Conservation (phyloP, 2,888 invertebrate genomes). For the Dryococelus australis region DNA sequence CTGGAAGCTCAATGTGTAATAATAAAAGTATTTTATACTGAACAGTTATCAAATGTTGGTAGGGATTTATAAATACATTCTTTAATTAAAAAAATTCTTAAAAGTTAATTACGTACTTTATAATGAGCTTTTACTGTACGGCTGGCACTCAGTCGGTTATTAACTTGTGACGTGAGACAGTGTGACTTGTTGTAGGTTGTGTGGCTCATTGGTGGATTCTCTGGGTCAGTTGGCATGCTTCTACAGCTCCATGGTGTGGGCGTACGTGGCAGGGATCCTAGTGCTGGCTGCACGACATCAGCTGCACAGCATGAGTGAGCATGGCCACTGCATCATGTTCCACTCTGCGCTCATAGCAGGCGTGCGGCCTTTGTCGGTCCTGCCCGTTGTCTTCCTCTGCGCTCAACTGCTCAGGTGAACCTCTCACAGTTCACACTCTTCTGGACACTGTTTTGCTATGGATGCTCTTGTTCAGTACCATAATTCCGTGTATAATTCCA, state of each 20-base stretch:
- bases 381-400: conserved; percentile 63
- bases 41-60: too few relatives aligned
- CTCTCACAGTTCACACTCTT: conserved; percentile 24
- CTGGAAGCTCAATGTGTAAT: too few relatives aligned
- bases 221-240: conserved; percentile 71
- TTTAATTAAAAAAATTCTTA: too few relatives aligned
- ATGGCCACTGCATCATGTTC: conserved; percentile 59
- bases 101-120: too few relatives aligned
- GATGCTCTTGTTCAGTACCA: background rate
- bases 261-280: conserved; percentile 71
- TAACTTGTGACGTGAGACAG: too few relatives aligned
- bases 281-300: conserved; percentile 68
- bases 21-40: too few relatives aligned
- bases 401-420: conserved; percentile 61
- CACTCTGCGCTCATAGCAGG: conserved; percentile 68
- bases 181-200: conserved; percentile 60
- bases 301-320: conserved; percentile 56
- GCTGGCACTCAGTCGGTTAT: too few relatives aligned
- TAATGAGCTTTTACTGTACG: too few relatives aligned
- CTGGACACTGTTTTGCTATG: background rate
- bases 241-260: conserved; percentile 69
- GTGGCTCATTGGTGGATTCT: conserved; percentile 65
- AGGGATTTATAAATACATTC: too few relatives aligned
- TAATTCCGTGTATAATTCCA: too few relatives aligned
- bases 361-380: conserved; percentile 65